Conservation (phyloP, 2,113 vertebrate species). For the Martes martes region DNA sequence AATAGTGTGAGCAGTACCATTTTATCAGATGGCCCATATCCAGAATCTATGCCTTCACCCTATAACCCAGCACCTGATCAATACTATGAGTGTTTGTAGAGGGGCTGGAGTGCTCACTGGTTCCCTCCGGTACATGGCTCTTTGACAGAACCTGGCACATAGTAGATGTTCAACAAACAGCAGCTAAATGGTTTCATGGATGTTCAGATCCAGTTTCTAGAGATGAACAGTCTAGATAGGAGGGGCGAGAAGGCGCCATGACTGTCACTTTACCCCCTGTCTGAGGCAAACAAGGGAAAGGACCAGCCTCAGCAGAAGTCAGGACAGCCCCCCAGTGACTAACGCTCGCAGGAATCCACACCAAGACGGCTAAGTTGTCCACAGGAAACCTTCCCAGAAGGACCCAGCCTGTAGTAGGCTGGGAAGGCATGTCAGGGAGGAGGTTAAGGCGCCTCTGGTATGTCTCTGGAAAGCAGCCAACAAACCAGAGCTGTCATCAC, state of each 20-base stretch:
- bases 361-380: not conserved
- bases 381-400: conserved; percentile 29
- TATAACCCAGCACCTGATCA: too few relatives aligned
- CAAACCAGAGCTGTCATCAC: conserved; percentile 8
- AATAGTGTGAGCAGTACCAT: not conserved
- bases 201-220: not conserved
- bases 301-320: not conserved
- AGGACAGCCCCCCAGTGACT: not conserved
- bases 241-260: too few relatives aligned
- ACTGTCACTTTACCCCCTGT: not conserved
- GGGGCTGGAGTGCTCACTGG: not conserved
- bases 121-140: not conserved
- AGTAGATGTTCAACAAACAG: not conserved
- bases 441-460: conserved; percentile 20
- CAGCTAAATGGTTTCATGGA: not conserved
- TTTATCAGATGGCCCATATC: not conserved
- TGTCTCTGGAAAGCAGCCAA: conserved; percentile 51
- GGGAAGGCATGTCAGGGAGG: not conserved
- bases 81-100: not conserved
- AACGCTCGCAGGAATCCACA: not conserved
- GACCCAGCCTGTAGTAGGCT: not conserved
- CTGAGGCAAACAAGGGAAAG: not conserved
- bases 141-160: not conserved
- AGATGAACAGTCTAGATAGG: not conserved
- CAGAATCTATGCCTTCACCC: not conserved